Base-by-base conservation (phyloP, 2,888 invertebrate species). In the Hyposoter dolosus region DNA sequence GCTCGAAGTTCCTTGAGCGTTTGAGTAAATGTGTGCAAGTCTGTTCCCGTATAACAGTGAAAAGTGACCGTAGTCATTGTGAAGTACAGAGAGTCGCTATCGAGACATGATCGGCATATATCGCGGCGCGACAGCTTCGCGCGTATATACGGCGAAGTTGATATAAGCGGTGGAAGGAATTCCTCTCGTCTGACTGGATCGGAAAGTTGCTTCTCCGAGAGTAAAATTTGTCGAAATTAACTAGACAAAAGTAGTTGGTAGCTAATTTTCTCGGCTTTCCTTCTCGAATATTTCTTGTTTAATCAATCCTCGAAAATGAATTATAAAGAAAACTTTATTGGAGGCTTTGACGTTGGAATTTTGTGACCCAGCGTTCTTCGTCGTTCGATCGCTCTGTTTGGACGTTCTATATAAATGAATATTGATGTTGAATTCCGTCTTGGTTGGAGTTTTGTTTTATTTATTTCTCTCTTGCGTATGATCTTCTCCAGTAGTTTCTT, bases 61-160 rank as follows among this genome's bases (percentile, higher is more conserved):
- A 72, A n/a, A 32, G 71, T 72, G 35, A 32, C 71, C 32, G 53
- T 53, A 53, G 50, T 35, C n/a, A 50, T 50, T 71, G 50, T 32
- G 23, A 12, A 50, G 32, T 69, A 28, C 45, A 17, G 47, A 3
- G 40, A 45, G 47, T 35, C 71, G 63, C 17, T 19, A 60, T 69
- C 50, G 80, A 60, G 69, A n/a, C 71, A 76, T 72, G 80, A 84
- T 76, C 69, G 71, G 80, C 76, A 76, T 76, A 71, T 47, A 50
- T 43, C 3, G 40, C 3, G 40, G n/a, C 19, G n/a, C 40, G n/a
- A 66, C n/a, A 9, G n/a, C 17, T 9, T 3, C 12, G 19, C 35
- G 65, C 19, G 7, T 40, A 40, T 40, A 40, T 65, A 65, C 4
- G 9, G 1, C 4, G 19, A 6, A 9, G 7, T 53, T 9, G 19